Evolutionary conservation across 2,797 vertebrate species (phyloP).

Genomic region (Tauraco hartlaubi): DNA sequence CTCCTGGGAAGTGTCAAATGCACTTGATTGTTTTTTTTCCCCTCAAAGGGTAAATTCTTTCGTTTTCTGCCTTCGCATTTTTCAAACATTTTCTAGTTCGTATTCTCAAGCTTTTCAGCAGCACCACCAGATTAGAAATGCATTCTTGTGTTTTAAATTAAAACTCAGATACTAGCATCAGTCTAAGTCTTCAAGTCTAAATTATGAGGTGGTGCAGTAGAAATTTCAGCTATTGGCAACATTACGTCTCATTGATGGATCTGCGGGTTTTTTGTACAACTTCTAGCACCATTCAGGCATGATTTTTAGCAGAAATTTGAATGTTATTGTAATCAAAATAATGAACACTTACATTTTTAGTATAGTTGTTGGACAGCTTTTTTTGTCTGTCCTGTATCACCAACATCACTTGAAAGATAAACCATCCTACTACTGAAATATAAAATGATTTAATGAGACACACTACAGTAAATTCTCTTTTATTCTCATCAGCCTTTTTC

Average conservation of each 20-base stretch:
- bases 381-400: neutral
- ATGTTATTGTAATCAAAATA: neutral
- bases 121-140: neutral
- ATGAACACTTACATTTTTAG: neutral
- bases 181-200: neutral
- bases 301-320: neutral
- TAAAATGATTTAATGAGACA: neutral
- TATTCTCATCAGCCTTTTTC: constrained; percentile 8
- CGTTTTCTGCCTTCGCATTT: neutral
- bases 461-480: neutral
- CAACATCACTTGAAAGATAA: neutral
- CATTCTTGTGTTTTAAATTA: neutral
- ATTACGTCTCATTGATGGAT: neutral
- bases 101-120: neutral
- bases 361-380: neutral
- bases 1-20: neutral
- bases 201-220: neutral
- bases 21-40: neutral
- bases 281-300: neutral
- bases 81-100: neutral
- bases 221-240: neutral
- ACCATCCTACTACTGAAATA: neutral
- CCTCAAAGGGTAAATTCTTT: neutral
- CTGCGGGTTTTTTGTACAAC: neutral
- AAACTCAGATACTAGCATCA: neutral